A percentile compares a stretch with the other conserved stretches of the same genome.
Evolutionary conservation across 2,113 vertebrate species (phyloP).

Genomic region (Salvelinus fontinalis): DNA sequence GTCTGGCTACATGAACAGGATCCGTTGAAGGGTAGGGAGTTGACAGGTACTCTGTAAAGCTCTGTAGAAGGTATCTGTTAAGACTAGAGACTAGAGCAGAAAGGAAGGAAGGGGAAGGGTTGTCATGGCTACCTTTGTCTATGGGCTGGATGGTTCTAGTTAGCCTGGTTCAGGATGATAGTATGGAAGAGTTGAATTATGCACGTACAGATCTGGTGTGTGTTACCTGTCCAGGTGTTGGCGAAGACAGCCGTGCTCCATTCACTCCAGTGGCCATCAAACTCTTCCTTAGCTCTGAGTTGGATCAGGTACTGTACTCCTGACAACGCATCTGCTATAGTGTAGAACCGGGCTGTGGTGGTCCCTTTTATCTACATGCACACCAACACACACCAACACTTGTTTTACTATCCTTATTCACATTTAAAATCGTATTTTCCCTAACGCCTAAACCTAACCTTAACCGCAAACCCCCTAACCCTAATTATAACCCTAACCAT

Average conservation of each 20-base stretch:
- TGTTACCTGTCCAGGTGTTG: constrained; percentile 65
- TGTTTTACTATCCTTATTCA: too few relatives aligned
- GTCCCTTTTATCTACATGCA: constrained; percentile 17
- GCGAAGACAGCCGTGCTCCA: constrained; percentile 59
- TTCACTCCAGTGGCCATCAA: constrained; percentile 67
- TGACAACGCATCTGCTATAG: constrained; percentile 60
- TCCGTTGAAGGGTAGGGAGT: not conserved
- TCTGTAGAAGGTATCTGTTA: not conserved
- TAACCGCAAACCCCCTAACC: too few relatives aligned
- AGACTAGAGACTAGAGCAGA: not conserved
- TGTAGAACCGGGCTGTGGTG: not conserved
- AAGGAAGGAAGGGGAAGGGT: constrained; percentile 28
- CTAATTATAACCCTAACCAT: too few relatives aligned
- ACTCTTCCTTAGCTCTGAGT: constrained; percentile 61
- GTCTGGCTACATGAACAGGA: not conserved
- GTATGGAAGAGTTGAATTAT: not conserved
- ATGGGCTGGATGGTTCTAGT: not conserved
- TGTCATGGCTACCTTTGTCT: constrained; percentile 41
- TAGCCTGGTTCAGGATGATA: not conserved
- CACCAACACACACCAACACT: not conserved
- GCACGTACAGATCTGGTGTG: not conserved
- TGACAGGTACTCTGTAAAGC: not conserved
- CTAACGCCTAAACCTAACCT: too few relatives aligned
- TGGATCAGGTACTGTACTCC: constrained; percentile 60
- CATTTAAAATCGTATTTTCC: too few relatives aligned